Conservation (phyloP, 2,113 vertebrate genomes). For the Alligator mississippiensis region DNA sequence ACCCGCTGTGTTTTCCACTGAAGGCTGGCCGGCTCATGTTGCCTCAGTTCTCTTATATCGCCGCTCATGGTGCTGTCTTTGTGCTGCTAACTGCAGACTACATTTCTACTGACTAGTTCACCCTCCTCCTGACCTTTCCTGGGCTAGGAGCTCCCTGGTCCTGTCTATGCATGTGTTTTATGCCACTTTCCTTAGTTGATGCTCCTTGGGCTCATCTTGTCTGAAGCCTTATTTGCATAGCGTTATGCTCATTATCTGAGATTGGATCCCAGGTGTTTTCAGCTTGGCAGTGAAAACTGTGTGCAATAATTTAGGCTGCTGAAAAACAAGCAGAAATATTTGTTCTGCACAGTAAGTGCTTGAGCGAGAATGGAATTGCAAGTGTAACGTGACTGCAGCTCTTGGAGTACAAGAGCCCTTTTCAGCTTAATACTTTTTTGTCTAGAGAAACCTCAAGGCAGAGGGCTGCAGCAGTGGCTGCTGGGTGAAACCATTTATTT, state of each 20-base stretch:
- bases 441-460: background rate
- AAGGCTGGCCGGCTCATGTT: background rate
- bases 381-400: background rate
- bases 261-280: background rate
- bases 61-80: background rate
- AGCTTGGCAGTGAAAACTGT: background rate
- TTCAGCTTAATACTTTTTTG: background rate
- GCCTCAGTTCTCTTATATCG: background rate
- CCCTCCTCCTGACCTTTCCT: background rate
- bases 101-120: background rate
- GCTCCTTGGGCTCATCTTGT: background rate
- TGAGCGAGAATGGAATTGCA: background rate
- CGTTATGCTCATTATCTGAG: background rate
- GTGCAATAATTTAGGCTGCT: constrained; percentile 23
- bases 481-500: background rate
- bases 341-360: background rate
- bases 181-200: background rate
- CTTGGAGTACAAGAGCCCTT: background rate
- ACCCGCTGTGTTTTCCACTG: background rate
- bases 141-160: background rate
- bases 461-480: background rate
- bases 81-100: background rate
- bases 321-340: constrained; percentile 6
- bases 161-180: background rate
- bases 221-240: background rate